Percentiles rank a stretch among this genome's conserved stretches.
Evolutionary conservation across 2,888 invertebrate genomes (phyloP).

Genomic region (Heliconius ethilla): DNA sequence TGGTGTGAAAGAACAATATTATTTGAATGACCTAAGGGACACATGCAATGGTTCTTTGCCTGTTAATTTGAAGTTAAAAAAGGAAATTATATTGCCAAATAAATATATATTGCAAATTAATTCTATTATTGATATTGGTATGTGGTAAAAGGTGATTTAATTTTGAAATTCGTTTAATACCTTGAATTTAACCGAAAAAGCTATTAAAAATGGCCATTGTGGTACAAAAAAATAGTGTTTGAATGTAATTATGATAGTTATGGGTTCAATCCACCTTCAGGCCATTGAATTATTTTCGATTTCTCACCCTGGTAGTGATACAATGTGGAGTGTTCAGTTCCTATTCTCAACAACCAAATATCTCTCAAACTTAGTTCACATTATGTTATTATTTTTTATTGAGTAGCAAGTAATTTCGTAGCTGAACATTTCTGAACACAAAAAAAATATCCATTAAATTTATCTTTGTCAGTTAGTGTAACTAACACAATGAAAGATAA

Average conservation of each 20-base stretch:
- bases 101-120: constrained; percentile 20
- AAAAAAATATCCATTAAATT: no score
- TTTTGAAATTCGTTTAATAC: not conserved
- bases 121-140: constrained; percentile 22
- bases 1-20: constrained; percentile 19
- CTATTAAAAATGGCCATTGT: no score
- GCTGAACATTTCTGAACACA: no score
- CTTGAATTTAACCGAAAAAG: no score
- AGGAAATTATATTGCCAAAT: constrained; percentile 6
- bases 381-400: no score
- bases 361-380: no score
- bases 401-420: no score
- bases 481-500: no score
- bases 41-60: constrained; percentile 11
- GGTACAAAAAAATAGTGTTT: not conserved
- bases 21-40: constrained; percentile 9
- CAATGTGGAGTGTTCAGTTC: no score
- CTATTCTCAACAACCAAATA: no score
- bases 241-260: not conserved
- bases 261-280: not conserved
- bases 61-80: not conserved
- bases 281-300: not conserved
- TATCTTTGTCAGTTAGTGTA: no score
- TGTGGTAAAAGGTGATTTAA: not conserved
- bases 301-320: not conserved